Percentiles rank a stretch among this genome's conserved stretches.
These are phyloP conservation scores for Mythimna ferrago DNA, from an alignment of 2,888 invertebrate genomes.

Conservation along the genomic window DNA sequence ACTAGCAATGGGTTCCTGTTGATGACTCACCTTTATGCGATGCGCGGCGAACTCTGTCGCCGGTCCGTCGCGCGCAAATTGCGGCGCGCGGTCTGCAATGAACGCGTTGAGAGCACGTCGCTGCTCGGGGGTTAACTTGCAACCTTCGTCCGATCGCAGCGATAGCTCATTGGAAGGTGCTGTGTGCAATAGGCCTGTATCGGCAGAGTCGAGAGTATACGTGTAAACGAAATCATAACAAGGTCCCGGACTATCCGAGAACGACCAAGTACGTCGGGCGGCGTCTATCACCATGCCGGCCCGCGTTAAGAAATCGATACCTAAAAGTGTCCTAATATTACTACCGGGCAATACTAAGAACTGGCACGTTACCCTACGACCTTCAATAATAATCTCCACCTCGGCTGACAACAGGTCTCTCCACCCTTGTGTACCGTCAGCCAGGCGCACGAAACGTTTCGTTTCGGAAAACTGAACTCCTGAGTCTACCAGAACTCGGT, in stretches of 20 bases:
- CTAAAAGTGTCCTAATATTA: too few relatives aligned
- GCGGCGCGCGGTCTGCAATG: too few relatives aligned
- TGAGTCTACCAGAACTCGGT: too few relatives aligned
- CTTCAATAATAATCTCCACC: too few relatives aligned
- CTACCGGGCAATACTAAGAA: too few relatives aligned
- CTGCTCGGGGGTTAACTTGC: background rate
- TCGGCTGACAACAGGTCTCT: too few relatives aligned
- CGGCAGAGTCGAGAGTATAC: background rate
- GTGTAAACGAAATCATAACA: background rate
- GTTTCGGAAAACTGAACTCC: too few relatives aligned
- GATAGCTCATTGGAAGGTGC: background rate
- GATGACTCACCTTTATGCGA: background rate
- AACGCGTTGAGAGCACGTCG: background rate
- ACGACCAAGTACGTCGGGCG: constrained; percentile 3
- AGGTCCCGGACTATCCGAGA: background rate
- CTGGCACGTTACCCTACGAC: too few relatives aligned
- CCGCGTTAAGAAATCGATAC: too few relatives aligned
- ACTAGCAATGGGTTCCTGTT: background rate
- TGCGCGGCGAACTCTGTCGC: background rate
- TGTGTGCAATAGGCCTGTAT: background rate
- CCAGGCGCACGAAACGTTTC: too few relatives aligned
- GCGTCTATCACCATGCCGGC: background rate
- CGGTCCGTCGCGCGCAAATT: background rate
- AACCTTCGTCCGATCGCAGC: background rate
- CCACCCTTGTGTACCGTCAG: too few relatives aligned